Evolutionary conservation across 30 jellyfish, hydroid and myxozoan species (phyloP).

Genomic region (Sanderia malayensis): DNA sequence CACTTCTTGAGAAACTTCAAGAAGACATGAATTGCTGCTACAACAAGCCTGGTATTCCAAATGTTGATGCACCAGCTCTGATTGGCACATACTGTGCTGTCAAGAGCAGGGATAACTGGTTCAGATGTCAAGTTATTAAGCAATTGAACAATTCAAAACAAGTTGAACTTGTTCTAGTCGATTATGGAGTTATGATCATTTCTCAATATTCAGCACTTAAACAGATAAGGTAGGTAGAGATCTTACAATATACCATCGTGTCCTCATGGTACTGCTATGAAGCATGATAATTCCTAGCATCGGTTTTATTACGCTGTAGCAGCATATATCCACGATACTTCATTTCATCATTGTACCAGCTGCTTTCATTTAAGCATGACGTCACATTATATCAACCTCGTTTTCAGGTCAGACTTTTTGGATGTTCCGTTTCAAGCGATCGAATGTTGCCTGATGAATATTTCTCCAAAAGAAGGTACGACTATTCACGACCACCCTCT

Average conservation of each 20-base stretch:
- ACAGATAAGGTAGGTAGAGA: conserved; percentile 43
- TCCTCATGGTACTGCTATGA: too few relatives aligned
- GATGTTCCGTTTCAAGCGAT: conserved; percentile 65
- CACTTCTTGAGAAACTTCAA: conserved; percentile 13
- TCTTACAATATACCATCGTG: too few relatives aligned
- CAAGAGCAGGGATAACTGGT: conserved; percentile 34
- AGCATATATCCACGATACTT: too few relatives aligned
- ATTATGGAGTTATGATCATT: conserved; percentile 32
- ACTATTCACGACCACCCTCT: too few relatives aligned
- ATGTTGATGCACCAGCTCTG: not conserved
- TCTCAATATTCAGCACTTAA: conserved; percentile 32
- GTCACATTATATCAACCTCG: too few relatives aligned
- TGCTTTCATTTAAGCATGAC: too few relatives aligned
- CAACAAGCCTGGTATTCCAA: conserved; percentile 34
- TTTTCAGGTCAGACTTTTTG: conserved; percentile 60
- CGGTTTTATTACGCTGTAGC: too few relatives aligned
- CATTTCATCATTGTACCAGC: too few relatives aligned
- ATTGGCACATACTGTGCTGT: conserved; percentile 58
- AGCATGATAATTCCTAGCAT: too few relatives aligned
- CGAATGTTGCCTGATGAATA: conserved; percentile 55
- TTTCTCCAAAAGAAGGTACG: conserved; percentile 41
- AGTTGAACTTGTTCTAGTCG: conserved; percentile 50
- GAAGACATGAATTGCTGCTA: conserved; percentile 18
- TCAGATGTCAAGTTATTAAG: conserved; percentile 42
- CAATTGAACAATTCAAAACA: conserved; percentile 1